These are phyloP conservation scores for Pangasius mekongensis DNA, from an alignment of 2,797 vertebrate species.

Conservation along the genomic window DNA sequence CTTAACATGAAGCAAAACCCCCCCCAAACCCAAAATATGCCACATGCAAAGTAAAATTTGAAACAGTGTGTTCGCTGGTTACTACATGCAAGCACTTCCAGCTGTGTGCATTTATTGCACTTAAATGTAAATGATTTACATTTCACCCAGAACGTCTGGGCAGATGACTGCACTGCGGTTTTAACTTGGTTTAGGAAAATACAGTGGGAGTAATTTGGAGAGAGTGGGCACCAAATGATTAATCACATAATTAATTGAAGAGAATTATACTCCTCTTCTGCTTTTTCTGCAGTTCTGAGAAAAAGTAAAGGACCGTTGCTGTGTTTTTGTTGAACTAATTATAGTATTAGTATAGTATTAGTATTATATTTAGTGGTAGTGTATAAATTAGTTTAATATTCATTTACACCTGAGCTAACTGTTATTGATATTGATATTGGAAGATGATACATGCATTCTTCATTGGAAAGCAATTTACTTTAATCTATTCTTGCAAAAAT, in stretches of 20 bases:
- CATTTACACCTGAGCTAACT: neutral
- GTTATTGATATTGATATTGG: neutral
- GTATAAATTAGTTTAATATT: neutral
- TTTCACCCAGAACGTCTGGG: slow-evolving; percentile 54
- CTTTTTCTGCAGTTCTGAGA: slow-evolving; percentile 1
- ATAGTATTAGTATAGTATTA: neutral
- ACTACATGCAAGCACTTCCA: slow-evolving; percentile 49
- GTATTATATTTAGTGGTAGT: too few species aligned
- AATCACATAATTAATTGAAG: slow-evolving; percentile 62
- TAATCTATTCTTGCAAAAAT: neutral
- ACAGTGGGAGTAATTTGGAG: slow-evolving; percentile 54
- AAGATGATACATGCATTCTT: neutral
- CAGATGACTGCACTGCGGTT: slow-evolving; percentile 48
- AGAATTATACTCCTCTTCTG: slow-evolving; percentile 32
- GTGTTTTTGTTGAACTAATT: slow-evolving; percentile 16
- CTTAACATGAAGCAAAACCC: neutral
- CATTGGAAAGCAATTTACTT: neutral
- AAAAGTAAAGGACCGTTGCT: slow-evolving; percentile 13
- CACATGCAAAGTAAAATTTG: slow-evolving; percentile 42
- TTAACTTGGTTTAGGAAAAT: slow-evolving; percentile 45
- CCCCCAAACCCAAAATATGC: neutral
- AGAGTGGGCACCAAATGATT: slow-evolving; percentile 56
- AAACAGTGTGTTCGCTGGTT: slow-evolving; percentile 47
- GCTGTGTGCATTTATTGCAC: slow-evolving; percentile 60
- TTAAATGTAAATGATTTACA: slow-evolving; percentile 63